A percentile compares a stretch with the other conserved stretches of the same genome.
Evolutionary conservation across 2,888 invertebrate species (phyloP).

Genomic region (Schizaphis graminum): DNA sequence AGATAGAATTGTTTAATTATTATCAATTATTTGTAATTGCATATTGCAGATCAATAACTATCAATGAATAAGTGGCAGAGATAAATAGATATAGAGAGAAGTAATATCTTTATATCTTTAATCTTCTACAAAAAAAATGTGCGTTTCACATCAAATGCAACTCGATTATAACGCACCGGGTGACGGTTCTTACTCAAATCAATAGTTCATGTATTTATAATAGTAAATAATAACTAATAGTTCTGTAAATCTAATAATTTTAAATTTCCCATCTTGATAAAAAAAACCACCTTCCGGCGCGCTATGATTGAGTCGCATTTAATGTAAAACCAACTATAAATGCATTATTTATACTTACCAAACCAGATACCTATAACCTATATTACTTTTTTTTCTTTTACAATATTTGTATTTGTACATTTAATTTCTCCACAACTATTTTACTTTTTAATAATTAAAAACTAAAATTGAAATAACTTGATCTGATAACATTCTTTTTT

Average conservation of each 20-base stretch:
- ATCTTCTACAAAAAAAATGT: not conserved
- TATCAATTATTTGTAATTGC: constrained; percentile 48
- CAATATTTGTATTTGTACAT: not conserved
- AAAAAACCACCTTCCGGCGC: too few species aligned
- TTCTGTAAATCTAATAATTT: too few species aligned
- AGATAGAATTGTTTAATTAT: not conserved
- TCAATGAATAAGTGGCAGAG: not conserved
- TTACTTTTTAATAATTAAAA: not conserved
- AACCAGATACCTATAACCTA: not conserved
- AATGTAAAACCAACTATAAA: not conserved
- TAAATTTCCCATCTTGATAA: too few species aligned
- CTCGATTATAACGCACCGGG: too few species aligned
- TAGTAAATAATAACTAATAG: too few species aligned
- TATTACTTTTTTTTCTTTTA: not conserved
- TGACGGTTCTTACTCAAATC: too few species aligned
- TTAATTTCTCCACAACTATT: constrained; percentile 40
- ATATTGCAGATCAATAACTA: not conserved
- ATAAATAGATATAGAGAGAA: not conserved
- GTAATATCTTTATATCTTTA: constrained; percentile 1
- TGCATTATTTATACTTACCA: constrained; percentile 2
- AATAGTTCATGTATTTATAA: too few species aligned
- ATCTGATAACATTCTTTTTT: constrained; percentile 5
- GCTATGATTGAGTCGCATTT: too few species aligned
- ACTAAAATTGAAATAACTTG: not conserved
- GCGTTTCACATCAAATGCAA: too few species aligned